A percentile compares a stretch with the other conserved stretches of the same genome.
phyloP scores from a whole-genome alignment of 2,113 vertebrate genomes.

The Pao palembangensis region DNA sequence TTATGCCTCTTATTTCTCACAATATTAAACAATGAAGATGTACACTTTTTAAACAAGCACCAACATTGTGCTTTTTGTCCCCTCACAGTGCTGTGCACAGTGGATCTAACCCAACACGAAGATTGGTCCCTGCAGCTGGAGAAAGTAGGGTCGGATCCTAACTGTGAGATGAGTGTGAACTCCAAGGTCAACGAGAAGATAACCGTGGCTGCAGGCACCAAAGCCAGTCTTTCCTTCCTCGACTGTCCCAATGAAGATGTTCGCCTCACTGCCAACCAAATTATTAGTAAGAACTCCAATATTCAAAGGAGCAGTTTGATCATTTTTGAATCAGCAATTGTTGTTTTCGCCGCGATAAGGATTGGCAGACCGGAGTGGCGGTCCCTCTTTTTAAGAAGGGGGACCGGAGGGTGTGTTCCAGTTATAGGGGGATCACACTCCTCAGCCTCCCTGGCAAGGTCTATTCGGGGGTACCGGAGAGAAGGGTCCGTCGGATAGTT shows the following conservation, averaged over 20 bases:
- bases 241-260: slow-evolving; percentile 80
- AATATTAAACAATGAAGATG: too few relatives aligned
- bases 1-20: not conserved
- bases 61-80: not conserved
- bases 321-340: not conserved
- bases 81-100: slow-evolving; percentile 64
- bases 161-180: slow-evolving; percentile 81
- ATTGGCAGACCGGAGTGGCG: too few relatives aligned
- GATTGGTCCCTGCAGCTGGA: slow-evolving; percentile 76
- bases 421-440: too few relatives aligned
- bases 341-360: not conserved
- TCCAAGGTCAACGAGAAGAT: slow-evolving; percentile 69
- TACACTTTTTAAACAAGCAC: not conserved
- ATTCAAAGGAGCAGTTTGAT: not conserved
- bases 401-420: too few relatives aligned
- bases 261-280: slow-evolving; percentile 75
- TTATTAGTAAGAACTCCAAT: slow-evolving; percentile 49
- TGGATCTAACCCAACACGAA: slow-evolving; percentile 77
- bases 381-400: too few relatives aligned
- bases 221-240: slow-evolving; percentile 80
- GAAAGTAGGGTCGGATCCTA: slow-evolving; percentile 45
- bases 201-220: slow-evolving; percentile 68
- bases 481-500: too few relatives aligned
- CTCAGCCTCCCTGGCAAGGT: too few relatives aligned
- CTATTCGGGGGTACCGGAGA: too few relatives aligned